Base-by-base conservation (phyloP, 2,797 vertebrate genomes). In the Champsocephalus esox region DNA sequence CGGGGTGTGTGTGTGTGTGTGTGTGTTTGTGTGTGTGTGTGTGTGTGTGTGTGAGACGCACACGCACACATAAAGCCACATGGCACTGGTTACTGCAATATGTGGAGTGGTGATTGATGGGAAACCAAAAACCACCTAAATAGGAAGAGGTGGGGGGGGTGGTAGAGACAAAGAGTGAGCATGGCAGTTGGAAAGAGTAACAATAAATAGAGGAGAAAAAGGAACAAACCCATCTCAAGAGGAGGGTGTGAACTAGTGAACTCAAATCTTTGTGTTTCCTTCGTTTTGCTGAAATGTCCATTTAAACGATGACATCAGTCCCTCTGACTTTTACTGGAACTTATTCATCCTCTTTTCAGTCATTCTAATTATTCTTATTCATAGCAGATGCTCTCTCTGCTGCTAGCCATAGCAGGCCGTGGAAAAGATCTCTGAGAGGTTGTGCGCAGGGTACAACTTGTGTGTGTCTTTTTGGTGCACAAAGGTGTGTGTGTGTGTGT, bases 51-150 rank as follows among this genome's bases (percentile, higher is more conserved):
- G 19, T 19, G 19, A n/a, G 2, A 21, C 21, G 21, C 21, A 21
- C 21, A 21, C 21, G 21, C 64, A 64, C 1, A 11, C 13, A 58
- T 50, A 45, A 12, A 13, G 54, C 88, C 90, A 92, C 86, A 92
- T 93, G 91, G 88, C 61, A 79, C 85, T 89, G 83, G 87, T 94
- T 92, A 92, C 80, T 79, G 87, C 88, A 88, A 86, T 89, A 89
- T 87, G 77, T 87, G 75, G 77, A 83, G 81, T 43, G 79, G 80
- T 90, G 90, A 94, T 83, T 90, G 92, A 92, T 88, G 83, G 83
- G 89, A 91, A 94, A 92, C 87, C 81, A 85, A 88, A 93, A 91
- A 91, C 88, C 90, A 79, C 72, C 83, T 79, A 80, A 90, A 77
- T 58, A 70, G 67, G 77, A 81, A 58, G 49, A 76, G 73, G 70